phyloP scores from a whole-genome alignment of 2,113 vertebrate genomes.

The Garra rufa region DNA sequence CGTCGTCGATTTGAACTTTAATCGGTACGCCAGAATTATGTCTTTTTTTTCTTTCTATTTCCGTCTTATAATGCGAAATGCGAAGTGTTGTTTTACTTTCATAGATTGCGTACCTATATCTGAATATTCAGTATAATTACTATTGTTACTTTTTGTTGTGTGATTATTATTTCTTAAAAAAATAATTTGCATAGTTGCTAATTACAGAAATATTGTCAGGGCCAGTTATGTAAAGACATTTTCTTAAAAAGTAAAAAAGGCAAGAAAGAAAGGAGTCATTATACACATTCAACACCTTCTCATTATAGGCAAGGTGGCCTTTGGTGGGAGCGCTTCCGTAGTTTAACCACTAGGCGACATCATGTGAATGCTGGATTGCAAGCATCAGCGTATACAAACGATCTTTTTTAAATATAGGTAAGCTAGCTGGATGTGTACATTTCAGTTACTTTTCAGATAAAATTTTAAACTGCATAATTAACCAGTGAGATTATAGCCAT shows the following conservation, averaged over 20 bases:
- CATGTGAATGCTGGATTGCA: conserved; percentile 22
- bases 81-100: not conserved
- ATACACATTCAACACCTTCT: not conserved
- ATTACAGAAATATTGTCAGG: not conserved
- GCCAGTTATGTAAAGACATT: too few relatives aligned
- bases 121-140: not conserved
- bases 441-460: not conserved
- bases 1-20: not conserved
- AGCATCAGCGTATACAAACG: not conserved
- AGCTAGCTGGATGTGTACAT: not conserved
- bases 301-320: not conserved
- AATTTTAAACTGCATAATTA: not conserved
- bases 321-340: not conserved
- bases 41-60: not conserved
- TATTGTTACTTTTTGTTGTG: not conserved
- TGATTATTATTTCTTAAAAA: not conserved
- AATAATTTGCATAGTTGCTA: not conserved
- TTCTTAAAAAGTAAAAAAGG: not conserved
- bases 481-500: not conserved
- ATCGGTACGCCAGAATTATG: not conserved
- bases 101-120: not conserved
- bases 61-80: not conserved
- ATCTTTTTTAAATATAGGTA: too few relatives aligned
- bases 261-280: not conserved
- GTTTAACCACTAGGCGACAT: conserved; percentile 47